Conservation (phyloP, 1,140 invertebrate genomes). For the Gryon sp. region DNA sequence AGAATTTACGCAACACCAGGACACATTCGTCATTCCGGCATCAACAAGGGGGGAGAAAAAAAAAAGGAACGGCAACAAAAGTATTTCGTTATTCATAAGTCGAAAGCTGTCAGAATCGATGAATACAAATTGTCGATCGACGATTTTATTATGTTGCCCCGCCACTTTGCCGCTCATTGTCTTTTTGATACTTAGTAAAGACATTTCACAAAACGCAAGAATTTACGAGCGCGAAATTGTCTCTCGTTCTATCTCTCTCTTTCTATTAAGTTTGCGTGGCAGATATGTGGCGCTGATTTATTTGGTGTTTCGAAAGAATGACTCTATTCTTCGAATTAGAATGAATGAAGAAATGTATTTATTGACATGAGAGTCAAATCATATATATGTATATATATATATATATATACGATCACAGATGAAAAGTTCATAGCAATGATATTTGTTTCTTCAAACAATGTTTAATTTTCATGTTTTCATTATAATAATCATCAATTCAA, state of each 20-base stretch:
- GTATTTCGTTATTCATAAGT: slow-evolving; percentile 66
- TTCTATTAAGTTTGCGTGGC: too few relatives aligned
- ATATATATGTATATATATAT: too few relatives aligned
- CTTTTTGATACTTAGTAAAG: slow-evolving; percentile 35
- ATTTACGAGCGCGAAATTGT: slow-evolving; percentile 57
- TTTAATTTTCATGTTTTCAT: too few relatives aligned
- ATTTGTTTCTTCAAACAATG: too few relatives aligned
- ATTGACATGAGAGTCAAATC: too few relatives aligned
- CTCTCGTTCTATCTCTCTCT: slow-evolving; percentile 16
- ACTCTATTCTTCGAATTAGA: slow-evolving; percentile 23
- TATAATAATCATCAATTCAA: too few relatives aligned
- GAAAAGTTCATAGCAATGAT: too few relatives aligned
- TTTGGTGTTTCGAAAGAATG: slow-evolving; percentile 39
- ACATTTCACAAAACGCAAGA: slow-evolving; percentile 57
- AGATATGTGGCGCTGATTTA: slow-evolving; percentile 37
- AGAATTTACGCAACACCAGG: slow-evolving; percentile 58
- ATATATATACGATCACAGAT: too few relatives aligned
- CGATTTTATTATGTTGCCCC: slow-evolving; percentile 60
- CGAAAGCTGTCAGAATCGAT: slow-evolving; percentile 65
- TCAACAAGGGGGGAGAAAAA: too few relatives aligned
- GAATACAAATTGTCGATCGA: slow-evolving; percentile 65
- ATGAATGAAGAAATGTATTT: slow-evolving; percentile 4
- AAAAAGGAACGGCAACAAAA: slow-evolving; percentile 56
- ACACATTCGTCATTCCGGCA: slow-evolving; percentile 65
- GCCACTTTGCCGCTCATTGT: slow-evolving; percentile 47